Evolutionary conservation across 1,140 invertebrate genomes (phyloP), one percentile per base, ranked within the genome.

Genomic region (Leptoteleia sp.): DNA sequence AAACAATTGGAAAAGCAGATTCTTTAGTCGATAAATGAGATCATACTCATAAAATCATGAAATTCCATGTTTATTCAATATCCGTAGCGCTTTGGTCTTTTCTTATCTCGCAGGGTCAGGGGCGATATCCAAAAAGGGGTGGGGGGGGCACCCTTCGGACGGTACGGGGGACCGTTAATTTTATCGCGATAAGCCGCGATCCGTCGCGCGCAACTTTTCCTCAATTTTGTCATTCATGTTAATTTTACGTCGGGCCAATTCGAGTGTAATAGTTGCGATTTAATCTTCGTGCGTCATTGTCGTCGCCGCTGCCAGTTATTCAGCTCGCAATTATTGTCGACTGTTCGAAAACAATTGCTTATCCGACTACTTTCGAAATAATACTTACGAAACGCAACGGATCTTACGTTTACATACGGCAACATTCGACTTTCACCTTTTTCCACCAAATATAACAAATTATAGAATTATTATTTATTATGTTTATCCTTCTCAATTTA

Each of bases 31-130:
- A 64, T 70, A 59, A 72, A 64, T 59, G 57, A 73, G 72, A 83
- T 84, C 37, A 82, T 79, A 76, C 78, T 86, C 86, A 64, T 89
- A 88, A 89, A 88, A 89, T 89, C 84, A 89, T 83, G 84, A 84
- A 88, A 88, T 88, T 88, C 81, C 82, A 89, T 89, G 87, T 89
- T 86, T 88, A 89, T 89, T 89, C 88, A 89, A 89, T 89, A 89
- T 87, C 72, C 55, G 65, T 73, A 47, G 27, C 19, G 19, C 67
- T 59, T 57, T 29, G 25, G 52, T 59, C 16, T 65, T 50, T 71
- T 70, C 76, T 79, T 81, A 81, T 81, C 79, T 37, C 35, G 29
- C 16, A 48, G 75, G 61, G 59, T 77, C 67, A 64, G 75, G 55
- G 65, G 15, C 43, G 43, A 75, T 62, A 52, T 25, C 13, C n/a